Evolutionary conservation across 2,113 vertebrate species (phyloP), one percentile per base, ranked within the genome.

Genomic region (Perca fluviatilis): DNA sequence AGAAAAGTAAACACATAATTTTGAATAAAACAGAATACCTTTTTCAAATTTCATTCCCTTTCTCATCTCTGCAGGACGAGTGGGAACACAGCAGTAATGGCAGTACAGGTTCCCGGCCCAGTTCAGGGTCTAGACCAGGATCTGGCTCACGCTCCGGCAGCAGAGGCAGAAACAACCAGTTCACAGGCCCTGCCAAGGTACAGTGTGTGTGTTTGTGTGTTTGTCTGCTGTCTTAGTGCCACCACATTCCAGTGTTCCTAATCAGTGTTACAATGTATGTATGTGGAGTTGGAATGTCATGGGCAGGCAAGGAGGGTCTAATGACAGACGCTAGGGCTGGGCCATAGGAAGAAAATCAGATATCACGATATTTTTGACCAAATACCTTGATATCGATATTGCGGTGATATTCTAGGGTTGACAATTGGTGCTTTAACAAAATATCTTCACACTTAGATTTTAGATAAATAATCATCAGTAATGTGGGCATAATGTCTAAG

Each of bases 81-180:
- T 96, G 96, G 96, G 96, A 97, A 82, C 95, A 96, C 90, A 97
- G 96, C 91, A 97, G 95, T 81, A 96, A 96, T 63, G 95, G 95
- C 86, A 97, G 95, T 36, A 80, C 96, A 61, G 96, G 96, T 50
- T 97, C 96, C 33, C 79, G 83, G 75, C 95, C 77, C 0, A 96
- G 95, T 49, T 97, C 90, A 0, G 96, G 95, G 15, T 96, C 95
- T 80, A 93, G 94, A 75, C 90, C 90, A 12, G 96, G 95, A 27
- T 97, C 95, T 80, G 95, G 95, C 70, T 96, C 95, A 36, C 95
- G 95, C 86, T 94, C 95, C 47, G 95, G 95, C 90, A 96, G 94
- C 91, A 92, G 58, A 21, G 93, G 96, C 75, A 93, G 91, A 85
- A 95, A 95, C 94, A 96, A 94, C 80, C 96, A 96, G 88, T 95